Evolutionary conservation across 2,113 vertebrate species (phyloP), one percentile per base, ranked within the genome.

Genomic region (Ondatra zibethicus): DNA sequence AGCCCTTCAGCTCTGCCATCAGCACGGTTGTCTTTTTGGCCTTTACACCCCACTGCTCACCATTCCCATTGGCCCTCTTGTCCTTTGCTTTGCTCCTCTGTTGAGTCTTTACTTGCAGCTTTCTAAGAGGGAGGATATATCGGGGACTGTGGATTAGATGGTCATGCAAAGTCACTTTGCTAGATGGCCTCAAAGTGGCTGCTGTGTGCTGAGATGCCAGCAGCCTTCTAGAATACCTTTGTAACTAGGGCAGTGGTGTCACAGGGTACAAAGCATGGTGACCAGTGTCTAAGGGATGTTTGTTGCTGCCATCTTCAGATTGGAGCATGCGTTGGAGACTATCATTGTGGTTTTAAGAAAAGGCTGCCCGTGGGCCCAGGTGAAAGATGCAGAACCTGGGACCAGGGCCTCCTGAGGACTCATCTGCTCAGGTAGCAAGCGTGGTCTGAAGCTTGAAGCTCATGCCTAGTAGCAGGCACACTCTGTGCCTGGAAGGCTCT

Each of bases 181-280:
- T 78, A 2, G 52, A 25, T 14, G 8, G 39, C 68, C 45, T 89
- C 45, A 0, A 25, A 14, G 61, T 17, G 27, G 58, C 29, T 36
- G 1, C 47, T 11, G 0, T 45, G 11, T 31, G 11, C 77, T 80
- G 75, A 58, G 65, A 17, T 19, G 29, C 27, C 36, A 25, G 78
- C n/a, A 27, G 50, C 25, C 63, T 19, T 55, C 1, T 39, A 73
- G n/a, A 11, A 61, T 8, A 80, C 12, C 8, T 39, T 2, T 47
- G 47, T 70, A 19, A 50, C 58, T 5, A 11, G 45, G 66, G 45
- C 65, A 47, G 52, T 33, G 61, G 73, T 94, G 82, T 91, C 93
- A 95, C 77, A 94, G 72, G 93, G 77, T 80, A 92, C 92, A 95
- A 93, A 94, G 95, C 93, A 93, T 65, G 93, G 82, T 42, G 52